These are phyloP conservation scores for Gandaritis pyraliata DNA, from an alignment of 2,888 invertebrate species.

Conservation along the genomic window DNA sequence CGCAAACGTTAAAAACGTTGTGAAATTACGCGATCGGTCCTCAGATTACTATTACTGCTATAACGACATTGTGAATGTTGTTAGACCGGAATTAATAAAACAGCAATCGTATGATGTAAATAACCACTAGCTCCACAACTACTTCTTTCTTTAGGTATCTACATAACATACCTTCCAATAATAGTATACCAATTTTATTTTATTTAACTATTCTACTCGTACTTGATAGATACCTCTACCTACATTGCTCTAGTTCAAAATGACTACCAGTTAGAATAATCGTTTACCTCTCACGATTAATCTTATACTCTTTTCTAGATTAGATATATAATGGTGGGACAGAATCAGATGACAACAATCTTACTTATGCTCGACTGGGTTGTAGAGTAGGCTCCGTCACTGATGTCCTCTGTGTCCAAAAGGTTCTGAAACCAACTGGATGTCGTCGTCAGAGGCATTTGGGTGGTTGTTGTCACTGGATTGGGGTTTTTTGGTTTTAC, in stretches of 20 bases:
- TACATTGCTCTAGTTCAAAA: neutral
- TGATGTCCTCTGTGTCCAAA: constrained; percentile 69
- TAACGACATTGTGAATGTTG: constrained; percentile 1
- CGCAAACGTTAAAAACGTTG: no score
- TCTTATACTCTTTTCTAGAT: no score
- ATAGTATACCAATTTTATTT: no score
- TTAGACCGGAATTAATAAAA: constrained; percentile 11
- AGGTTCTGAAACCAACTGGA: constrained; percentile 73
- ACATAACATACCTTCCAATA: no score
- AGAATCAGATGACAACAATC: constrained; percentile 16
- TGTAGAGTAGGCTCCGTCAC: constrained; percentile 56
- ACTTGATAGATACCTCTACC: no score
- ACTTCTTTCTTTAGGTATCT: no score
- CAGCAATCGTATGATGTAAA: neutral
- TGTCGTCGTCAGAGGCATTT: constrained; percentile 55
- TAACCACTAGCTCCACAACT: no score
- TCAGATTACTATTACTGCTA: neutral
- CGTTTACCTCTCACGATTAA: constrained; percentile 10
- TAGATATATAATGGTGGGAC: no score
- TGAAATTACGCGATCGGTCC: no score
- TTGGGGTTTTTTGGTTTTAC: constrained; percentile 47
- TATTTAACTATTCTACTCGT: no score
- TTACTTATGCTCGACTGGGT: constrained; percentile 47
- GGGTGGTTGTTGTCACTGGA: constrained; percentile 61
- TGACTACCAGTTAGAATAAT: constrained; percentile 9